Conservation (phyloP, 2,797 vertebrate species). For the Lophotriccus pileatus region DNA sequence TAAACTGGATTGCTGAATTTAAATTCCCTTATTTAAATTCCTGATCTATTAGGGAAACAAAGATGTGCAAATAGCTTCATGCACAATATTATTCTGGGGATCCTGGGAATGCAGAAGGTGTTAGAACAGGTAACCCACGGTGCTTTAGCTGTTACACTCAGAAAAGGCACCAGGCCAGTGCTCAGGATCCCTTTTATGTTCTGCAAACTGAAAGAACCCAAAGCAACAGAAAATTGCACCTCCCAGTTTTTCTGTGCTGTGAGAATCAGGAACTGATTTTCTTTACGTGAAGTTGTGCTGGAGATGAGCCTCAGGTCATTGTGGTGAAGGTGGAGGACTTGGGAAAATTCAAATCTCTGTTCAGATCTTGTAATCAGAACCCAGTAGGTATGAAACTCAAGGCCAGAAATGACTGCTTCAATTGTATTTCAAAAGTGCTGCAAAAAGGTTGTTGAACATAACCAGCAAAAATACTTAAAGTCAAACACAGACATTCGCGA, state of each 20-base stretch:
- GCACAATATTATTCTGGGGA: not conserved
- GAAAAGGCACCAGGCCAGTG: not conserved
- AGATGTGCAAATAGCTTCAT: not conserved
- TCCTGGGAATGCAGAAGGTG: not conserved
- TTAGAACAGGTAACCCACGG: rapidly evolving
- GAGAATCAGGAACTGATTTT: not conserved
- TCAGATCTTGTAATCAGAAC: not conserved
- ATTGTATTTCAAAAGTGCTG: not conserved
- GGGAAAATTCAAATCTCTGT: not conserved
- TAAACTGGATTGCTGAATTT: not conserved
- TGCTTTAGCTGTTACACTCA: not conserved
- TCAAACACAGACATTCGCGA: not conserved
- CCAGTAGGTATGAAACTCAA: not conserved
- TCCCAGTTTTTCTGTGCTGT: not conserved
- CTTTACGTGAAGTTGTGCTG: not conserved
- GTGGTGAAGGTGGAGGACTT: not conserved
- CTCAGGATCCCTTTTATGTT: not conserved
- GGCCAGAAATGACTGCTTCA: not conserved
- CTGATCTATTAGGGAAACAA: not conserved
- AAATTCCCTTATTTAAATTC: not conserved
- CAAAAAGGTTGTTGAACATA: not conserved
- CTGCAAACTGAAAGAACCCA: not conserved
- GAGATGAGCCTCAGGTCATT: not conserved
- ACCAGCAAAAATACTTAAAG: not conserved
- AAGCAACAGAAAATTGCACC: not conserved